Base-by-base conservation (phyloP, 2,113 vertebrate species). In the Oncorhynchus tshawytscha region DNA sequence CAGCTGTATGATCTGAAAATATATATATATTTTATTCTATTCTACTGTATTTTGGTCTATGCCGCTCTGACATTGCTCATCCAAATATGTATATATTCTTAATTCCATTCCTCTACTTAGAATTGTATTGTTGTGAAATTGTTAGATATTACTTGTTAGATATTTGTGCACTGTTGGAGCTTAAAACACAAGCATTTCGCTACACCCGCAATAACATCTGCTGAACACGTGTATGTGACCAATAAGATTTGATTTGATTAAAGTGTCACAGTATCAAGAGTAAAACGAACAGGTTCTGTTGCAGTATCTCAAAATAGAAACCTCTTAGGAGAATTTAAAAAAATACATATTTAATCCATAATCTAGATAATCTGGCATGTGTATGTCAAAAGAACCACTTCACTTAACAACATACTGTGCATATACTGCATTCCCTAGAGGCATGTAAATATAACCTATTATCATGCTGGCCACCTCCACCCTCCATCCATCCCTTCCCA, bases 281-380 rank as follows among this genome's bases (percentile, higher is more conserved):
- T 75, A 59, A 20, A 64, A 51, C 64, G 15, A 31, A n/a, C 11
- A 16, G 3, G 27, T 71, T 75, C 76, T 78, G 66, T 62, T 45
- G 39, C 39, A 70, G 51, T n/a, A 54, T 75, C 67, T 65, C 67
- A 74, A 80, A 80, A 80, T 86, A 76, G 85, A 76, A 73, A 72
- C 69, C 59, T 76, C 67, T 78, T 77, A 75, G 70, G 73, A 51
- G 16, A 70, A 75, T 67, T 72, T 34, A 64, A 65, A 65, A 70
- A 71, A 20, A 73, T 80, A 74, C 79, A 80, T 82, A 45, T 45
- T 86, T 79, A 78, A 81, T 76, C 73, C 71, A 8, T 73, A 81
- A 86, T 85, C 79, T 78, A 51, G 7, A 54, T 84, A 77, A 78
- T 83, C 70, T 51, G 39, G 39, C 9, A 45, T 45, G 31, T 64